Evolutionary conservation across 1,140 invertebrate species (phyloP), one percentile per base, ranked within the genome.

Genomic region (Lithobius niger): DNA sequence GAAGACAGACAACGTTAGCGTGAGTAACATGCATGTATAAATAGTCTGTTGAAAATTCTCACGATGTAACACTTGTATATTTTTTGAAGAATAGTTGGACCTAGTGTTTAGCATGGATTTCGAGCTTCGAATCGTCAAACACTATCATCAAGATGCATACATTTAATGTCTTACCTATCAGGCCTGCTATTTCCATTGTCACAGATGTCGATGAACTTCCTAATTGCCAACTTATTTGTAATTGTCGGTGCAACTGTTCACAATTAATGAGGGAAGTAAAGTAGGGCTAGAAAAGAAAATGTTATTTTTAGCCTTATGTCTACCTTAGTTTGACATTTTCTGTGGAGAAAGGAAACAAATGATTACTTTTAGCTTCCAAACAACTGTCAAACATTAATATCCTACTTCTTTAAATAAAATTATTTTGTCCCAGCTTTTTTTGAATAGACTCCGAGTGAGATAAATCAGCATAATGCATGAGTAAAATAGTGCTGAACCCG

Each of bases 191-290:
- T 70, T 92, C 81, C 52, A 94, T 78, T 1, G 88, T 91, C 47
- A 94, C 82, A 66, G 86, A 82, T 16, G 13, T 24, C 10, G 25
- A 27, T 18, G 82, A 83, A 0, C 88, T 87, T 66, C 89, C 87
- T 2, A 92, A 80, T 66, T 92, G 86, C 89, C 89, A 94, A 10
- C 82, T 81, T 1, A 91, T 76, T 74, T 90, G 87, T 52, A 84
- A 71, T 61, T 86, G 79, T 67, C 81, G 82, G 67, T 92, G 88
- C 3, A 92, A 74, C 69, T 89, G 86, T 57, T 66, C 68, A 68
- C 90, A 93, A 68, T 91, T 88, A 44, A 87, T 86, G 53, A 91
- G 70, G 24, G 76, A 68, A 59, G 78, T 68, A 22, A 67, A 61
- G 57, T 69, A 61, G 57, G 63, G 62, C 68, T 66, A 54, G 27